Evolutionary conservation across 2,797 vertebrate species (phyloP), one percentile per base, ranked within the genome.

Genomic region (Champsocephalus esox): DNA sequence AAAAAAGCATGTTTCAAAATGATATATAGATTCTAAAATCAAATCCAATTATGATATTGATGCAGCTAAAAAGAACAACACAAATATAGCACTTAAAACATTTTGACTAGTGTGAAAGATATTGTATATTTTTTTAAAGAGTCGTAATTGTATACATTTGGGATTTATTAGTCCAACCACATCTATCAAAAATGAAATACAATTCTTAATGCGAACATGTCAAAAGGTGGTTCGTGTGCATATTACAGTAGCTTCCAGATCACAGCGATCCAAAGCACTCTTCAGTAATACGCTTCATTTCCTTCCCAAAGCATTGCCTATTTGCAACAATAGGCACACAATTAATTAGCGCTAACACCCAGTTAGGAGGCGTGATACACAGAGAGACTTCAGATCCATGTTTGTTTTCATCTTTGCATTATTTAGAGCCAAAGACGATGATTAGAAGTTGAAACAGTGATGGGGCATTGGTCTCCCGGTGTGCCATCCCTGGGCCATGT

Each of bases 381-480:
- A 9, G 5, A 34, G 75, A 82, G 74, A 46, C 54, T 70, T 77
- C 56, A 59, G 38, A 71, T 62, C 38, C 50, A 60, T 49, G 28
- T 83, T 85, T 84, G 63, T 81, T 85, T 84, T 81, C 57, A 67
- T 65, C n/a, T 80, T 79, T 85, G 65, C 52, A 83, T 87, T 78
- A 77, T 86, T 83, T 73, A 81, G 66, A 61, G 17, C 38, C 13
- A n/a, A 75, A 60, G 66, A 48, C 76, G 48, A 67, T 77, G 61
- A 83, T 79, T 75, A 73, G 80, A 80, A 81, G 55, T 59, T 48
- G 54, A 54, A 80, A 55, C 3, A 19, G 24, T 70, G 64, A 56
- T 17, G 0, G 34, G 43, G 69, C 45, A 51, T 70, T 14, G 0
- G 55, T 57, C 60, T 66, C 72, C 73, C 66, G 75, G 19, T 57